phyloP scores from a whole-genome alignment of 2,113 vertebrate genomes.

The Hepsetus odoe region DNA sequence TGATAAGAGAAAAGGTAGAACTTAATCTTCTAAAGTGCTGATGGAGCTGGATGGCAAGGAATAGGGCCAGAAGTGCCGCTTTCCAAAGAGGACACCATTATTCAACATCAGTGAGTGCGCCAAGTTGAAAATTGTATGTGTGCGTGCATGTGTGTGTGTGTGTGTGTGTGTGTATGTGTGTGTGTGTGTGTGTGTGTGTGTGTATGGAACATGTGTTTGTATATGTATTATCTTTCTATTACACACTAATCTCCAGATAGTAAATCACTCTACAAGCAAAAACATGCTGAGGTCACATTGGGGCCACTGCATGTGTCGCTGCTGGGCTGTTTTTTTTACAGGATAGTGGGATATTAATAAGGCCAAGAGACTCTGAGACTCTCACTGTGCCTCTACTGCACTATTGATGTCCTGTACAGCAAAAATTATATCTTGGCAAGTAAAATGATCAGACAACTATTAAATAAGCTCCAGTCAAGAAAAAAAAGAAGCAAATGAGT shows the following conservation, averaged over 20 bases:
- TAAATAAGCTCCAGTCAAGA: too few relatives aligned
- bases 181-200: slow-evolving; percentile 20
- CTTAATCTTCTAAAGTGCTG: slow-evolving; percentile 63
- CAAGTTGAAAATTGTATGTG: neutral
- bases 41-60: slow-evolving; percentile 53
- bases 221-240: slow-evolving; percentile 34
- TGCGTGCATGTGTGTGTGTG: too few relatives aligned
- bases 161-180: slow-evolving; percentile 19
- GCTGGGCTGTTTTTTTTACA: neutral
- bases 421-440: too few relatives aligned
- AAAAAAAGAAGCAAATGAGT: too few relatives aligned
- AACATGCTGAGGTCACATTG: neutral
- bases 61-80: slow-evolving; percentile 41
- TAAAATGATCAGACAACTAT: too few relatives aligned
- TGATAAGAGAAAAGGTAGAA: slow-evolving; percentile 57
- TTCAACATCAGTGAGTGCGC: slow-evolving; percentile 49
- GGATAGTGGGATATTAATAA: neutral
- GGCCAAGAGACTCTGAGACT: neutral
- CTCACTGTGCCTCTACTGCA: neutral
- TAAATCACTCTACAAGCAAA: neutral
- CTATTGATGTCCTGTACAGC: neutral
- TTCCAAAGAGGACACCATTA: slow-evolving; percentile 55
- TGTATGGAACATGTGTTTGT: slow-evolving; percentile 35
- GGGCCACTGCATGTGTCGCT: neutral
- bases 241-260: slow-evolving; percentile 33